These are phyloP conservation scores for Eriocheir sinensis DNA, from an alignment of 1,140 invertebrate species.

Conservation along the genomic window DNA sequence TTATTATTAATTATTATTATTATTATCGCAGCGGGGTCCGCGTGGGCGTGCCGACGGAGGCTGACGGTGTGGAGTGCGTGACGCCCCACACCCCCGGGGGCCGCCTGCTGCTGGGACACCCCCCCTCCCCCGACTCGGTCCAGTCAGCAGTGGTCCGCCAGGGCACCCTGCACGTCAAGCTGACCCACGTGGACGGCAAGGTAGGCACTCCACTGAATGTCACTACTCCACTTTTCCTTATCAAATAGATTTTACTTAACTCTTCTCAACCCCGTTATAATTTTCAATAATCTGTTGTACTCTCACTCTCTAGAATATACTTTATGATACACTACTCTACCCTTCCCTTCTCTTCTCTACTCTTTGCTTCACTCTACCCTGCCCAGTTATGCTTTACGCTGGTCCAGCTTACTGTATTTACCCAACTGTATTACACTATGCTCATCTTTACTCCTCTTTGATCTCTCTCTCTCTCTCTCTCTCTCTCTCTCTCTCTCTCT, in stretches of 20 bases:
- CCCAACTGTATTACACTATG: no score
- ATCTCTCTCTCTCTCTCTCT: not conserved
- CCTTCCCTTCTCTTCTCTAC: no score
- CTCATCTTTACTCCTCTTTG: not conserved
- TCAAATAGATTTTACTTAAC: no score
- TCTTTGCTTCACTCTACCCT: no score
- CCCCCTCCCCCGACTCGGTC: constrained; percentile 68
- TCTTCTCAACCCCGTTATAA: no score
- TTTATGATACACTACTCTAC: no score
- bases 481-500: not conserved
- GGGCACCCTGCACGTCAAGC: constrained; percentile 90
- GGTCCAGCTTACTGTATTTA: no score
- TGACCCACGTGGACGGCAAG: constrained; percentile 91
- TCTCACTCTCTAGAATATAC: no score
- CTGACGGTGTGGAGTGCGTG: not conserved
- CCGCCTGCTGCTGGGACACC: constrained; percentile 36
- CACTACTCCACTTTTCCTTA: no score
- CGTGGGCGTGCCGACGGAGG: constrained; percentile 3
- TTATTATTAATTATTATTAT: not conserved
- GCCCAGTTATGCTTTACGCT: no score
- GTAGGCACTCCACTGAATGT: constrained; percentile 81
- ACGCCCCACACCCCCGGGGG: constrained; percentile 56
- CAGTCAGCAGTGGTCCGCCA: constrained; percentile 82
- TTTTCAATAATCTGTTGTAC: no score
- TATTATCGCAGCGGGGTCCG: constrained; percentile 39